phyloP scores from a whole-genome alignment of 1,140 invertebrate genomes.

The Habropoda laboriosa region DNA sequence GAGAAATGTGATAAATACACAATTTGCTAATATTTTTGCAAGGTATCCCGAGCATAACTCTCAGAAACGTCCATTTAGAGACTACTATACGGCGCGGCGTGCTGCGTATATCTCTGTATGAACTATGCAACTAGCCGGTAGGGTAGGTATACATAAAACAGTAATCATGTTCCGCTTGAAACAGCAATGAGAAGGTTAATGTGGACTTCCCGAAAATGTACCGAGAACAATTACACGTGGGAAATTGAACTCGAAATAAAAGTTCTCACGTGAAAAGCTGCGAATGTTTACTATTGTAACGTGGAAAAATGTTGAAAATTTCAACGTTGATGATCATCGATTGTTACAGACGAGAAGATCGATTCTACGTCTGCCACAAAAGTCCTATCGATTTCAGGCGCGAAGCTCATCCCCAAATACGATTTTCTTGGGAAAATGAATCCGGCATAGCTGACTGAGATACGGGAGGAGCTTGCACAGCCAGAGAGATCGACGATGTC shows the following conservation, averaged over 20 bases:
- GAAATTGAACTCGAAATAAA: too few species aligned
- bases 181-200: not conserved
- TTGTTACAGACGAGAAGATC: too few species aligned
- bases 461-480: not conserved
- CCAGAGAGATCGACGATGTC: constrained; percentile 23
- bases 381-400: constrained; percentile 39
- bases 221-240: too few species aligned
- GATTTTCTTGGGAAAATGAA: constrained; percentile 38
- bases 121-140: not conserved
- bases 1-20: too few species aligned
- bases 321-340: too few species aligned
- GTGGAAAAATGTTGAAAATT: too few species aligned
- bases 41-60: not conserved
- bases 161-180: not conserved
- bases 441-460: not conserved
- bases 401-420: constrained; percentile 25
- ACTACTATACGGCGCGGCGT: too few species aligned
- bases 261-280: too few species aligned
- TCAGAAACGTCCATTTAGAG: not conserved
- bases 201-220: not conserved
- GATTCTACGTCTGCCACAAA: too few species aligned
- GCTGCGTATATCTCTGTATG: not conserved
- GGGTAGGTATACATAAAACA: not conserved
- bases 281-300: too few species aligned
- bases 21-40: not conserved